A percentile compares a stretch with the other conserved stretches of the same genome.
These are phyloP conservation scores for Cynodonichthys magdalenae DNA, from an alignment of 2,797 vertebrate genomes.

Conservation along the genomic window DNA sequence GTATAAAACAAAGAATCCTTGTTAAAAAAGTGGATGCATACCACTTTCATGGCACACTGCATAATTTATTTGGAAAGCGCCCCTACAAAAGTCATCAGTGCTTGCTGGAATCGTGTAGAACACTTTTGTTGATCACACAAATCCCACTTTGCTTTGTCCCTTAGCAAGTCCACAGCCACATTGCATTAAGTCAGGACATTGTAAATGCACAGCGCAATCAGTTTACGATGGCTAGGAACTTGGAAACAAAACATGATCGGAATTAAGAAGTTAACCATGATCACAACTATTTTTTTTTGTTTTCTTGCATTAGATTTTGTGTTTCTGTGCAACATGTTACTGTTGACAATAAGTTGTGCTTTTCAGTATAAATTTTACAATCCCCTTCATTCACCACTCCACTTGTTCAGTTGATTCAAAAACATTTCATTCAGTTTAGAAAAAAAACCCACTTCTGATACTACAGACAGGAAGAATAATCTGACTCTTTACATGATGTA, in stretches of 20 bases:
- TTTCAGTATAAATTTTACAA: neutral
- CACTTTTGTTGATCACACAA: constrained; percentile 58
- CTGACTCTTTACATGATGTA: constrained; percentile 5
- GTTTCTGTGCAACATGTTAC: neutral
- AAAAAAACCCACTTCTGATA: neutral
- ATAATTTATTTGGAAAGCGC: constrained; percentile 77
- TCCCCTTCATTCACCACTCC: neutral
- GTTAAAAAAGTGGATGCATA: constrained; percentile 78
- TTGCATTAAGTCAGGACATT: constrained; percentile 19
- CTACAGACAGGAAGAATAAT: neutral
- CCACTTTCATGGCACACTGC: constrained; percentile 77
- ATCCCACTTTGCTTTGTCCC: constrained; percentile 48
- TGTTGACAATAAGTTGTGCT: neutral
- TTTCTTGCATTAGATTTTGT: neutral
- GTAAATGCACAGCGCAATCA: constrained; percentile 4
- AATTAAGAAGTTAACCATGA: neutral
- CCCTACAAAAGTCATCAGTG: constrained; percentile 71
- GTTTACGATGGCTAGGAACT: neutral
- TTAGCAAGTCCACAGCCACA: constrained; percentile 22
- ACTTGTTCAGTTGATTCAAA: neutral
- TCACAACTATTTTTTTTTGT: neutral
- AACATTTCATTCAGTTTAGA: neutral
- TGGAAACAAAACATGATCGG: neutral
- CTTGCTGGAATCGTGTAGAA: constrained; percentile 44
- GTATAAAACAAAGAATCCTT: constrained; percentile 82